phyloP scores from a whole-genome alignment of 2,797 vertebrate genomes.

The Potorous gilbertii region DNA sequence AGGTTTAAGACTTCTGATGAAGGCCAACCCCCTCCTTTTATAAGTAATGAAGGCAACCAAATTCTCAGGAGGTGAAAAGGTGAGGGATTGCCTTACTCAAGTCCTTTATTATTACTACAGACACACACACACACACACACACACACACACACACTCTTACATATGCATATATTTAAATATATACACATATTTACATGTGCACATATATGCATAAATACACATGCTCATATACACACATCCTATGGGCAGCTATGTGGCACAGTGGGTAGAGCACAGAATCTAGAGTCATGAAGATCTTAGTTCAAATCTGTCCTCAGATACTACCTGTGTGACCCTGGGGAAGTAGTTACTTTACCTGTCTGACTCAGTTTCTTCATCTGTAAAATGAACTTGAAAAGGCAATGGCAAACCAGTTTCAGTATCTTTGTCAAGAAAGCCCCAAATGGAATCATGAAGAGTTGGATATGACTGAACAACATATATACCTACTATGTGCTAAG shows the following conservation, averaged over 20 bases:
- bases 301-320: not conserved
- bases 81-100: not conserved
- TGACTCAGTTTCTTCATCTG: not conserved
- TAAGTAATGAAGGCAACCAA: not conserved
- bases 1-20: not conserved
- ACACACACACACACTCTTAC: too few species aligned
- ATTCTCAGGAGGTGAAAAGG: not conserved
- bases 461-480: not conserved
- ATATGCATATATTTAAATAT: too few species aligned
- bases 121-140: too few species aligned
- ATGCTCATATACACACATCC: not conserved
- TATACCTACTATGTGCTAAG: not conserved
- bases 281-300: not conserved
- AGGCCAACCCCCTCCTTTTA: not conserved
- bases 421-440: not conserved
- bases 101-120: not conserved
- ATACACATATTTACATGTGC: too few species aligned
- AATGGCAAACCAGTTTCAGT: not conserved
- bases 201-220: too few species aligned
- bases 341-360: not conserved
- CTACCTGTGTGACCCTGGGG: not conserved
- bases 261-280: too few species aligned
- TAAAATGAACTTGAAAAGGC: not conserved
- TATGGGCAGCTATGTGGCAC: too few species aligned
- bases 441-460: not conserved